phyloP scores from a whole-genome alignment of 1,140 invertebrate genomes.

The Drosophila miranda region DNA sequence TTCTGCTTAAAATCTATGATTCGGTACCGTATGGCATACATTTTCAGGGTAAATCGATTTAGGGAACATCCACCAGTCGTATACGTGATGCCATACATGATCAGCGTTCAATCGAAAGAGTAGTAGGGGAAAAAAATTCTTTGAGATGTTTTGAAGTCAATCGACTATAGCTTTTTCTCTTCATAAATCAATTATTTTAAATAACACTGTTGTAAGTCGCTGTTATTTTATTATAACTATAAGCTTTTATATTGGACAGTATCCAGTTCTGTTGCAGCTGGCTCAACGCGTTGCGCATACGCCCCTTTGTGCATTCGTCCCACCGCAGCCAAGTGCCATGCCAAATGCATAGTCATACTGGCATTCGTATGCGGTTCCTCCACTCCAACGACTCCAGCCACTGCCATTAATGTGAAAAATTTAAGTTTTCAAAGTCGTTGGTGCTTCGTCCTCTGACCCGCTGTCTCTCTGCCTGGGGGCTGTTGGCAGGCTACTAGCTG shows the following conservation, averaged over 20 bases:
- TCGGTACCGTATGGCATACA: constrained; percentile 17
- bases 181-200: neutral
- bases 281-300: constrained; percentile 22
- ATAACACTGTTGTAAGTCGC: no score
- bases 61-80: constrained; percentile 17
- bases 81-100: constrained; percentile 41
- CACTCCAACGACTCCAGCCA: constrained; percentile 14
- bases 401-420: constrained; percentile 58
- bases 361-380: constrained; percentile 12
- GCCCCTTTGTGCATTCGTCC: constrained; percentile 23
- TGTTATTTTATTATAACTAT: neutral
- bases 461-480: neutral
- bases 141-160: constrained; percentile 11
- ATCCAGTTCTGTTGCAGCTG: no score
- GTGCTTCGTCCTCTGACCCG: neutral
- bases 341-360: constrained; percentile 25
- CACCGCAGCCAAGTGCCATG: neutral
- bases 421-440: constrained; percentile 60
- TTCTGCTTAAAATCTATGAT: constrained; percentile 31
- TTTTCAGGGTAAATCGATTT: constrained; percentile 34
- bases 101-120: constrained; percentile 44
- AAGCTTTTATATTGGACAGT: constrained; percentile 6
- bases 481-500: constrained; percentile 14
- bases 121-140: neutral
- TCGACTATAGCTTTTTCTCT: constrained; percentile 16